Conservation (phyloP, 2,797 vertebrate genomes). For the Mareca strepera region DNA sequence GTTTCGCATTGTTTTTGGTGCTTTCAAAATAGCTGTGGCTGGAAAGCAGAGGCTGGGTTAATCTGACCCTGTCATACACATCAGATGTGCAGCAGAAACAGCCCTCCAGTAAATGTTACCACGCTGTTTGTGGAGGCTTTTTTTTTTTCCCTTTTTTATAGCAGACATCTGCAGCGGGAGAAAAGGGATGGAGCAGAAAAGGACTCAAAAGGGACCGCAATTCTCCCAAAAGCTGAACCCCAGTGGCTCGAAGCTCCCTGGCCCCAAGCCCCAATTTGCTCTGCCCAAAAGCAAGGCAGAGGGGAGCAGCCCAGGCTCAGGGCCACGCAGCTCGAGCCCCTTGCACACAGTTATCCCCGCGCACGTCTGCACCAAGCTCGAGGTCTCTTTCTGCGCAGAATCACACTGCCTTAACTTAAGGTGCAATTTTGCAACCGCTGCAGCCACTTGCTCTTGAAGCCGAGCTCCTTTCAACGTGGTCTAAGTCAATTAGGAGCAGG, state of each 20-base stretch:
- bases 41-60: conserved; percentile 60
- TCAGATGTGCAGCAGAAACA: conserved; percentile 67
- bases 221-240: conserved; percentile 2
- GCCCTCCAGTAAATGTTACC: conserved; percentile 58
- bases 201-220: conserved; percentile 19
- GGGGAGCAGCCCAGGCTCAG: neutral
- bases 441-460: conserved; percentile 39
- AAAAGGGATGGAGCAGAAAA: neutral
- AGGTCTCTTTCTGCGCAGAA: neutral
- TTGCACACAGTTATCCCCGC: neutral
- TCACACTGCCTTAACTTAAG: neutral
- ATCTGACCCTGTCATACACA: conserved; percentile 60
- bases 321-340: neutral
- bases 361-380: neutral
- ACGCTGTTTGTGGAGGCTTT: conserved; percentile 15
- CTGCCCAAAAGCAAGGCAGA: neutral
- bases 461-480: conserved; percentile 20
- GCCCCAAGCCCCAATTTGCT: neutral
- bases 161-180: conserved; percentile 57
- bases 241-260: neutral
- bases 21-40: conserved; percentile 55
- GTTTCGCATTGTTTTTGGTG: conserved; percentile 46
- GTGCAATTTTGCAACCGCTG: conserved; percentile 3
- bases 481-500: conserved; percentile 67
- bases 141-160: neutral